A percentile compares a stretch with the other conserved stretches of the same genome.
These are phyloP conservation scores for Aurelia sp. DNA, from an alignment of 30 jellyfish, hydroid and myxozoan species.

Conservation along the genomic window DNA sequence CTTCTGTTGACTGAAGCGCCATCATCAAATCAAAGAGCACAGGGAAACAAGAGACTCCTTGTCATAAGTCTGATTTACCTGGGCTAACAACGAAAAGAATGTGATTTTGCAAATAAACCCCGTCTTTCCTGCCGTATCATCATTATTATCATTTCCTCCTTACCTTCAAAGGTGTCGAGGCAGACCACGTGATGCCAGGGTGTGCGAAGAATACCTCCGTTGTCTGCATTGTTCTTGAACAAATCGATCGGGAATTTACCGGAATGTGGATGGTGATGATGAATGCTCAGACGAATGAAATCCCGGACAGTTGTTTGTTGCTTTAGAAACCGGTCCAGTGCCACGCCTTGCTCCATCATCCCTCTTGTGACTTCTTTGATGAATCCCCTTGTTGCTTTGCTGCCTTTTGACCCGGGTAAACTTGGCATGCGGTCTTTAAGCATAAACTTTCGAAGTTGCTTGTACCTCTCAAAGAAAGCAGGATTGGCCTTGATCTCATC, in stretches of 20 bases:
- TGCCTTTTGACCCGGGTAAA: constrained; percentile 28
- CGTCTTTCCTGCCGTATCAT: no score
- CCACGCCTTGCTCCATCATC: constrained; percentile 76
- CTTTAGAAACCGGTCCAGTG: constrained; percentile 45
- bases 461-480: constrained; percentile 24
- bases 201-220: constrained; percentile 44
- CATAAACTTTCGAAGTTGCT: constrained; percentile 42
- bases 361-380: constrained; percentile 51
- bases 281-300: constrained; percentile 61
- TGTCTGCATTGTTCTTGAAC: constrained; percentile 21
- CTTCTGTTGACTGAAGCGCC: no score
- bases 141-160: no score
- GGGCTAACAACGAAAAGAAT: no score
- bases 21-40: no score
- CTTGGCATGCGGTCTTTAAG: constrained; percentile 13
- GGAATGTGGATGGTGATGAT: constrained; percentile 54
- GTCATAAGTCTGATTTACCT: no score
- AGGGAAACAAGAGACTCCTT: no score
- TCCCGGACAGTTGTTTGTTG: constrained; percentile 8
- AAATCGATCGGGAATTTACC: constrained; percentile 62
- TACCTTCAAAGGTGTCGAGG: constrained; percentile 18
- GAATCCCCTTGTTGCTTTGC: constrained; percentile 18
- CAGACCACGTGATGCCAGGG: constrained; percentile 71
- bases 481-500: constrained; percentile 5
- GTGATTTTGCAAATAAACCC: no score